Percentiles rank a stretch among this genome's conserved stretches.
Conservation (phyloP, 2,113 vertebrate species). For the Centropus bengalensis region DNA sequence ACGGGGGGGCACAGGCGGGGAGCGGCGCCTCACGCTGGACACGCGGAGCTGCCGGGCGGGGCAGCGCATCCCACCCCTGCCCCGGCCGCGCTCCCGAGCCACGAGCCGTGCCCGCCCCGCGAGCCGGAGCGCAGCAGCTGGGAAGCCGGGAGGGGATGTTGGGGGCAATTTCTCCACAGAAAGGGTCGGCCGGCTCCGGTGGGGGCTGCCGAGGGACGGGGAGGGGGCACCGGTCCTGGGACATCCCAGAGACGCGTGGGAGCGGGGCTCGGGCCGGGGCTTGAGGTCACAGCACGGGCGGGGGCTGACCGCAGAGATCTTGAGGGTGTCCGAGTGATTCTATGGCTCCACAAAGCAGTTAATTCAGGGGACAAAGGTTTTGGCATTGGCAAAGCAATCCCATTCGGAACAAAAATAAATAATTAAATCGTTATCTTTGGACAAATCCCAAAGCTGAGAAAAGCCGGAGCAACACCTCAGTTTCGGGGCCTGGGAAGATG, state of each 20-base stretch:
- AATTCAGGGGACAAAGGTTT: background rate
- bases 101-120: background rate
- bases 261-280: no score
- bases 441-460: background rate
- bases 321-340: no score
- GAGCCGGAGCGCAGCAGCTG: background rate
- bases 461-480: background rate
- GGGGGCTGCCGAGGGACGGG: no score
- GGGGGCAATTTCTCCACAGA: no score
- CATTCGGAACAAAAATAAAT: background rate
- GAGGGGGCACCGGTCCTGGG: no score
- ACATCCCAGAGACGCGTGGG: no score
- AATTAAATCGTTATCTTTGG: background rate
- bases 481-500: background rate
- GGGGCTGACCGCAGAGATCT: no score
- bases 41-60: no score
- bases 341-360: background rate
- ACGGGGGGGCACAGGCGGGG: no score
- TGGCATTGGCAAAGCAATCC: background rate
- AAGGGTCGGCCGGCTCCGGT: no score
- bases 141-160: background rate
- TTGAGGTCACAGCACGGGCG: no score
- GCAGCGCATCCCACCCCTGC: fast-evolving
- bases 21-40: no score
- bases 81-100: background rate